Evolutionary conservation across 2,797 vertebrate species (phyloP), one percentile per base, ranked within the genome.

Genomic region (Triplophysa bombifrons): DNA sequence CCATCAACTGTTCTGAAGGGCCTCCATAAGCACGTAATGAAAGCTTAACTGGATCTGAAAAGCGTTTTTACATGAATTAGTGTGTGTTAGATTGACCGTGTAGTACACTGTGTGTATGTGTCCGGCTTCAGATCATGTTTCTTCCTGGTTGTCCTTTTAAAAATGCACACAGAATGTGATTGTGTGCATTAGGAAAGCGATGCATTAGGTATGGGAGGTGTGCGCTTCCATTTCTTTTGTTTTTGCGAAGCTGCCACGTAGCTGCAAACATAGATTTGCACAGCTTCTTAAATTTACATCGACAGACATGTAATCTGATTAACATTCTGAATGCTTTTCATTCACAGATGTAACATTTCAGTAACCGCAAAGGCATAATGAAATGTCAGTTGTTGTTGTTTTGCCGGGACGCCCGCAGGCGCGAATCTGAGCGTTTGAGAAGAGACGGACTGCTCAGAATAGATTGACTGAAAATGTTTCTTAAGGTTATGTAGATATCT

Each of bases 241-340:
- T 44, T 78, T 65, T 5, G 63, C 50, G 27, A 65, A 27, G 58
- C 68, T 38, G 67, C 48, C 34, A 53, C 17, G n/a, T 69, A 38
- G 22, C 13, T 1, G 17, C 1, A 9, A 55, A 74, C 64, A 77
- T 19, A 41, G 58, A 78, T 64, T 69, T 34, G 64, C 1, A 8
- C 7, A 1, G 56, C 58, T 70, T 74, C 44, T 69, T 74, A 71
- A 69, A 70, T 79, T 82, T 74, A 27, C 55, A 30, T 61, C 34
- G 74, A 78, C 80, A 69, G 76, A 71, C 76, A 46, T 70, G 71
- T 78, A 74, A 74, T 82, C 81, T 79, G 72, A 82, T 82, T 82
- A 82, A 63, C 81, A 66, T 64, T 56, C n/a, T 68, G 69, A 74
- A 69, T 74, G 75, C 14, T 46, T 61, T 64, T 53, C 64, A 41